These are phyloP conservation scores for Azorinus chamasolen DNA, from an alignment of 2,888 invertebrate genomes.

Conservation along the genomic window DNA sequence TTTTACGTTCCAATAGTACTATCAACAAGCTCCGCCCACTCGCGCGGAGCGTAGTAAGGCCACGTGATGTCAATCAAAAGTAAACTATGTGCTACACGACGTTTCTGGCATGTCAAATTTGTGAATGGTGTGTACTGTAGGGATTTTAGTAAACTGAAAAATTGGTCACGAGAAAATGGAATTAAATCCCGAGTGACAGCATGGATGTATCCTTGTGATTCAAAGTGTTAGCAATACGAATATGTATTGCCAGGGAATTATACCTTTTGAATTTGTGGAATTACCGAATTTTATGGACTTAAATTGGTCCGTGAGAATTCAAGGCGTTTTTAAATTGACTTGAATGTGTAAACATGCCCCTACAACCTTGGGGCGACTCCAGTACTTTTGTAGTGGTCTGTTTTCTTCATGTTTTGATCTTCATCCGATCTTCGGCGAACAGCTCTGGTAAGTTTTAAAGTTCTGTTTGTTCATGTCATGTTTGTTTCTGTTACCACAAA, in stretches of 20 bases:
- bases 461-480: too few species aligned
- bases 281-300: conserved; percentile 34
- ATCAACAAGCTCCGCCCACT: conserved; percentile 59
- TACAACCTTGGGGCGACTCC: conserved; percentile 41
- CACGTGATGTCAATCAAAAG: conserved; percentile 49
- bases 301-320: conserved; percentile 30
- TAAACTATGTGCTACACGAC: conserved; percentile 40
- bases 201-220: conserved; percentile 39
- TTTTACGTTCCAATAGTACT: conserved; percentile 17
- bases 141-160: conserved; percentile 1
- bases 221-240: conserved; percentile 28
- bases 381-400: background rate
- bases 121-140: conserved; percentile 12
- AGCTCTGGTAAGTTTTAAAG: too few species aligned
- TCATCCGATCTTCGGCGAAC: too few species aligned
- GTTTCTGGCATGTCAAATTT: conserved; percentile 60
- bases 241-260: conserved; percentile 35
- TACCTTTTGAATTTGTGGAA: conserved; percentile 25
- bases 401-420: too few species aligned
- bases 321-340: conserved; percentile 22
- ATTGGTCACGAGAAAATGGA: background rate
- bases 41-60: conserved; percentile 21
- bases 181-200: conserved; percentile 13
- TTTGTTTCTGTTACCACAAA: too few species aligned
- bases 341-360: conserved; percentile 71